Percentiles rank a stretch among this genome's conserved stretches.
phyloP scores from a whole-genome alignment of 2,797 vertebrate species.

The Melanotaenia maccullochi region DNA sequence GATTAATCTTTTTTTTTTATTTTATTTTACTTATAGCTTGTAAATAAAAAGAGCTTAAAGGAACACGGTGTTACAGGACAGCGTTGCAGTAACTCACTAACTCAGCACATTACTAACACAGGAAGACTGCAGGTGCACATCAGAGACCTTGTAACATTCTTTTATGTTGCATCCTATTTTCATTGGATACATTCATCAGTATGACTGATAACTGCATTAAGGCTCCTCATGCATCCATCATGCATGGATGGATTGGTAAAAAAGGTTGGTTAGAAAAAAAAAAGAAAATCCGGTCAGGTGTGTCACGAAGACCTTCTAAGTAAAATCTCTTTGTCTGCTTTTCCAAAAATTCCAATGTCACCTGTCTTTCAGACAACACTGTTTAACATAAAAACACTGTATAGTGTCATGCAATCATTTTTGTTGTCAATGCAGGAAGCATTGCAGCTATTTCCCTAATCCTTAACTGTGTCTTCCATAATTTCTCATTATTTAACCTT shows the following conservation, averaged over 20 bases:
- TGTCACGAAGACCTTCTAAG: neutral
- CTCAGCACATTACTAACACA: constrained; percentile 26
- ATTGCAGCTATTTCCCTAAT: neutral
- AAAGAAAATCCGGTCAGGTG: neutral
- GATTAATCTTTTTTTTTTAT: neutral
- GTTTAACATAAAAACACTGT: constrained; percentile 34
- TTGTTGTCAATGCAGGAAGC: neutral
- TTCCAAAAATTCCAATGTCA: constrained; percentile 31
- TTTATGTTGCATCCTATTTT: constrained; percentile 8
- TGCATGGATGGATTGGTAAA: neutral
- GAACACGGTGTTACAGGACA: constrained; percentile 9
- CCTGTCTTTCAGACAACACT: constrained; percentile 17
- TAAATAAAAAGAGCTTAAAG: constrained; percentile 11
- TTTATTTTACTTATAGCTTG: constrained; percentile 4
- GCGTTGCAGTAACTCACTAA: neutral
- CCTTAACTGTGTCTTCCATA: neutral
- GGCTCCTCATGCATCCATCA: neutral
- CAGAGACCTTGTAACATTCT: constrained; percentile 5
- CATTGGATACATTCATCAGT: neutral
- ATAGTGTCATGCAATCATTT: constrained; percentile 10
- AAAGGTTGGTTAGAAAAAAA: neutral
- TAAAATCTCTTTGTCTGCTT: constrained; percentile 5
- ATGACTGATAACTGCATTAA: neutral
- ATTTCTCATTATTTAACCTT: neutral
- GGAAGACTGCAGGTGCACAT: constrained; percentile 7